Evolutionary conservation across 2,888 invertebrate species (phyloP), one percentile per base, ranked within the genome.

Genomic region (Bombyx huttoni): DNA sequence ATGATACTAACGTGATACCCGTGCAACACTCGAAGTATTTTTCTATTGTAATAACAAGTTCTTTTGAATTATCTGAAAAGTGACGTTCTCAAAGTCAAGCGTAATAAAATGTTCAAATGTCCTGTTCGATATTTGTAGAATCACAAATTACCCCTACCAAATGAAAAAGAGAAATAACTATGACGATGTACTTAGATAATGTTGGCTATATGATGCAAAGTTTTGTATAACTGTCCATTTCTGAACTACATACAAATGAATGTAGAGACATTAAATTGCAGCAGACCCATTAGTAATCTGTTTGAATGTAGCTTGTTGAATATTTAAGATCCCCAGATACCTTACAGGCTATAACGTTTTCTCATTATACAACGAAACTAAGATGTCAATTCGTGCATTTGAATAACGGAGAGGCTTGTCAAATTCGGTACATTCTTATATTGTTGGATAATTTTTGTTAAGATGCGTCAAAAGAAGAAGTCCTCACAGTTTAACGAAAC

Each of bases 251-350:
- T 49, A 52, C 10, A 54, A 54, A 24, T 51, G 47, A 34, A 52
- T 49, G 24, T 24, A 54, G 52, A 50, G 34, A 47, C 56, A 54
- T 58, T 50, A 56, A 53, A 53, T 58, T 50, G 64, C 59, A 61
- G 52, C 62, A 62, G 58, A 54, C 63, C 60, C 64, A 64, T 64
- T 63, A 60, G 60, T 58, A 60, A 66, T 58, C 59, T 57, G 59
- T 58, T 54, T 56, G 51, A 54, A 52, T 51, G 52, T 53, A 56
- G 54, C 56, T 52, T 53, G 51, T 53, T 57, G 52, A 58, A 58
- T 58, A 58, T 59, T 56, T 58, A 54, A 59, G 49, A 51, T 51
- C 49, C 52, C 56, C 51, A 51, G 40, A 49, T 49, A 24, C 24
- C 24, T 24, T 24, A 24, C 24, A 24, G 24, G 24, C 24, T 3